phyloP scores from a whole-genome alignment of 2,888 invertebrate species.

The Antheraea assamensis region DNA sequence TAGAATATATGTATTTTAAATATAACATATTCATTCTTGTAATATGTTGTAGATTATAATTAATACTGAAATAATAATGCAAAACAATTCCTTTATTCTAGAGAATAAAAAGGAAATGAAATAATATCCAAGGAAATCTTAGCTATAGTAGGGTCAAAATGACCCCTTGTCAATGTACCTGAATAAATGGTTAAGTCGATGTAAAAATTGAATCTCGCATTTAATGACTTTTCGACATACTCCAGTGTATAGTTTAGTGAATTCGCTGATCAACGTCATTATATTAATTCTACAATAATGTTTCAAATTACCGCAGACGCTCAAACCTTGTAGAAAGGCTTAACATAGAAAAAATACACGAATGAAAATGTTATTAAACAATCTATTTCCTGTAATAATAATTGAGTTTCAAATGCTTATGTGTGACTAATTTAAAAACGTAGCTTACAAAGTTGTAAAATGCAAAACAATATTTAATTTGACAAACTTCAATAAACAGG shows the following conservation, averaged over 20 bases:
- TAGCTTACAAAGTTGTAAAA: too few relatives aligned
- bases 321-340: too few relatives aligned
- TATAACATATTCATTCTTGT: not conserved
- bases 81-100: not conserved
- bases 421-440: too few relatives aligned
- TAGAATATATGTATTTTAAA: not conserved
- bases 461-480: too few relatives aligned
- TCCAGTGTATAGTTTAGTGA: not conserved
- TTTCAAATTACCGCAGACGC: too few relatives aligned
- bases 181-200: conserved; percentile 6
- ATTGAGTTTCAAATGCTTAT: too few relatives aligned
- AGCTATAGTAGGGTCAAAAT: not conserved
- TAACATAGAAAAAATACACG: too few relatives aligned
- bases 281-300: too few relatives aligned
- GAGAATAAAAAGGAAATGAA: not conserved
- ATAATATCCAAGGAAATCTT: not conserved
- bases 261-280: too few relatives aligned
- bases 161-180: not conserved
- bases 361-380: too few relatives aligned
- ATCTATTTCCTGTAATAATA: too few relatives aligned
- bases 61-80: not conserved
- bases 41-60: not conserved
- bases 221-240: not conserved
- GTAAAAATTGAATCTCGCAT: conserved; percentile 10
- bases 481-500: too few relatives aligned